Percentiles rank a stretch among this genome's conserved stretches.
phyloP scores from a whole-genome alignment of 2,797 vertebrate species.

The Micropoecilia bifurca region DNA sequence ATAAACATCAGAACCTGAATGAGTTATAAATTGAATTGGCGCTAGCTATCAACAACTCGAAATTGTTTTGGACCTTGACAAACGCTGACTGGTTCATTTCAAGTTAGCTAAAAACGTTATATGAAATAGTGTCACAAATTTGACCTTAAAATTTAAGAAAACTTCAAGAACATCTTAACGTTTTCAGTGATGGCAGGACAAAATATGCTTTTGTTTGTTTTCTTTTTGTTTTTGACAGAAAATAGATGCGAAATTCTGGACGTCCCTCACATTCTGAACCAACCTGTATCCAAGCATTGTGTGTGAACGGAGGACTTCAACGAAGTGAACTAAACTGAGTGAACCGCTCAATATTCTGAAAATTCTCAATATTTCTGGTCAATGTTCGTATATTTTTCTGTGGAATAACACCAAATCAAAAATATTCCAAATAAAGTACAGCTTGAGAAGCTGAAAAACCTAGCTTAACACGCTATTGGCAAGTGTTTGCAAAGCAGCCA shows the following conservation, averaged over 20 bases:
- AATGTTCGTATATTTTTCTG: not conserved
- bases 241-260: not conserved
- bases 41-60: no score
- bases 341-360: no score
- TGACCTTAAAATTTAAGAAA: not conserved
- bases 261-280: not conserved
- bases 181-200: not conserved
- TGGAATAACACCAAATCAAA: not conserved
- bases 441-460: no score
- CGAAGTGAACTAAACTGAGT: not conserved
- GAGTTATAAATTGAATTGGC: not conserved
- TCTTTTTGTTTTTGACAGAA: not conserved
- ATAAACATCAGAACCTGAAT: not conserved
- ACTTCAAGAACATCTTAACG: not conserved
- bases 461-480: not conserved
- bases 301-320: not conserved
- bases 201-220: not conserved
- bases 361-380: no score
- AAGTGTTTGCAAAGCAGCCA: not conserved
- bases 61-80: no score
- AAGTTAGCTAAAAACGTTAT: not conserved
- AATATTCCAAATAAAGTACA: no score
- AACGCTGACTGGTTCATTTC: not conserved
- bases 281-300: not conserved
- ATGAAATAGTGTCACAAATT: not conserved